Base-by-base conservation (phyloP, 2,888 invertebrate genomes). In the Schizotus pectinicornis region DNA sequence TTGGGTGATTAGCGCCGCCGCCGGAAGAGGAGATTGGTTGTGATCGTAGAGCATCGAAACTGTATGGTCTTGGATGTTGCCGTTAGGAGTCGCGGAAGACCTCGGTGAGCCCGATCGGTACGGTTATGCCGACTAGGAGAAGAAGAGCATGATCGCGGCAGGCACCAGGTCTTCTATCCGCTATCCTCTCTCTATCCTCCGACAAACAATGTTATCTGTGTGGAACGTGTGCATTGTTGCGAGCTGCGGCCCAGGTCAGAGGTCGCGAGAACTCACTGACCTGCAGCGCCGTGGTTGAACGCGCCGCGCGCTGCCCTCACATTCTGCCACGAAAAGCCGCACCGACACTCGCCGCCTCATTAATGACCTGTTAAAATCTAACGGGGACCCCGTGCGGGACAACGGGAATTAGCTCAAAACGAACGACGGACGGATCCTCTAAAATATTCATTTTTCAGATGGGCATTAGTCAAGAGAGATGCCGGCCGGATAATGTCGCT, bases 211-310 rank as follows among this genome's bases (percentile, higher is more conserved):
- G 63, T 65, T 65, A 67, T 69, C 68, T 67, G 57, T 57, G 57
- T 61, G 63, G 64, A 67, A 67, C 68, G 67, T 66, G 68, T 66
- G 66, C 67, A 66, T 72, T 75, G 74, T 74, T 73, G 72, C 70
- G 65, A 69, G 69, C 68, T 70, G 64, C 65, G 62, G 59, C 68
- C 57, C 50, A 64, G 75, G 76, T 77, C 74, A 72, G 47, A 73
- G 76, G 75, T 76, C 77, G 77, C 77, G 77, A 76, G 77, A 77
- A 77, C 75, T 75, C 73, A 74, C 76, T 77, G 77, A 77, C 77
- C 77, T 75, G 76, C 70, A 67, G 66, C 64, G 56, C 56, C 56
- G 50, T 59, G 59, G 49, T 59, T 49, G 59, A 54, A 50, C 59
- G 59, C 53, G 42, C 59, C 49, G 49, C 49, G 37, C 38, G 43